Conservation (phyloP, 2,113 vertebrate species). For the Tychaedon coryphoeus region DNA sequence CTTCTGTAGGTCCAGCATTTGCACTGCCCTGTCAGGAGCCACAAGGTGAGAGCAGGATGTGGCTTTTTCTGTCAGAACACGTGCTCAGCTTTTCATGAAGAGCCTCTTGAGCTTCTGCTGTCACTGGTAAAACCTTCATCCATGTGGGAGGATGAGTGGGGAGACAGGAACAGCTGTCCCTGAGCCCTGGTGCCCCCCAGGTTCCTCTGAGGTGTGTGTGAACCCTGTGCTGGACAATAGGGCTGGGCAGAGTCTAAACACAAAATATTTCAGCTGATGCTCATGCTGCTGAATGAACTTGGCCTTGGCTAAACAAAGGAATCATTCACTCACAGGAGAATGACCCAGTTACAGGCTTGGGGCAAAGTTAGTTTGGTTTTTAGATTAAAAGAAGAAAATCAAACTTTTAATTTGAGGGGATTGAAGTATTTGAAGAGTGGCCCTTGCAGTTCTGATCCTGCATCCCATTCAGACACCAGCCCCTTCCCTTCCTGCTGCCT, state of each 20-base stretch:
- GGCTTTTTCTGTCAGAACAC: background rate
- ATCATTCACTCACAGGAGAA: slow-evolving; percentile 36
- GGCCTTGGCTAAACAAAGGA: slow-evolving; percentile 39
- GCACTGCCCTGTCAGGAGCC: background rate
- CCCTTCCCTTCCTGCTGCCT: background rate
- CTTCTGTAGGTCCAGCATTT: background rate
- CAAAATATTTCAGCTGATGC: background rate
- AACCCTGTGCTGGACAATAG: background rate
- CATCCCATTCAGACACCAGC: background rate
- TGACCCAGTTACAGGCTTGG: background rate
- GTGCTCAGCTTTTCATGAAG: background rate
- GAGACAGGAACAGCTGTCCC: background rate
- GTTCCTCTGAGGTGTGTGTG: background rate
- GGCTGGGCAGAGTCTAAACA: background rate
- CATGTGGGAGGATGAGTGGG: rapidly evolving
- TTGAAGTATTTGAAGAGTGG: background rate
- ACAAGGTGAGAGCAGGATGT: background rate
- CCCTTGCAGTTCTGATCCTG: background rate
- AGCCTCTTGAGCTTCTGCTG: background rate
- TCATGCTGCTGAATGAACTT: slow-evolving; percentile 6
- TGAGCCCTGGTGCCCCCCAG: background rate
- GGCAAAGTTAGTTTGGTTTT: background rate
- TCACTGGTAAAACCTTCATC: rapidly evolving
- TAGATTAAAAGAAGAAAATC: background rate
- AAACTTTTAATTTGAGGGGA: background rate